A percentile compares a stretch with the other conserved stretches of the same genome.
phyloP scores from a whole-genome alignment of 2,888 invertebrate genomes.

The Drosophila stalkeri region DNA sequence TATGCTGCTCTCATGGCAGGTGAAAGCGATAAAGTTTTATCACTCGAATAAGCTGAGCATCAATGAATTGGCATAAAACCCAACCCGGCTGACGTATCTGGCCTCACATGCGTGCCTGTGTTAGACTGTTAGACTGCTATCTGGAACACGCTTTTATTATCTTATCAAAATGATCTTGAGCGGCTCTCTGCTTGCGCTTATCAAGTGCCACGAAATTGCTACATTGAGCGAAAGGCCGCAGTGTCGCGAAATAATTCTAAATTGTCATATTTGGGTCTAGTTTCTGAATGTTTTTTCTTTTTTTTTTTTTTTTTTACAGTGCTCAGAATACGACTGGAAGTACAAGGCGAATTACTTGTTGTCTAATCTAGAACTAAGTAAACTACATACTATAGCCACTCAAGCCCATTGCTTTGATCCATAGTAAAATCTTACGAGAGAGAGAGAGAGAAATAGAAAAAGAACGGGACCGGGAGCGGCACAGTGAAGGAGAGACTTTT shows the following conservation, averaged over 20 bases:
- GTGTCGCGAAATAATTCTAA: too few species aligned
- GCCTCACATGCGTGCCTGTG: not conserved
- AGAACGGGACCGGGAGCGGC: not conserved
- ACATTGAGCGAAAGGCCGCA: conserved; percentile 43
- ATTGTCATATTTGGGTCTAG: not conserved
- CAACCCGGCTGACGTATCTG: conserved; percentile 1
- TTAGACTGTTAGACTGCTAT: conserved; percentile 24
- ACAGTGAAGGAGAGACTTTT: conserved; percentile 4
- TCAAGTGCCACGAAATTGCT: conserved; percentile 9
- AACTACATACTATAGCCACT: conserved; percentile 18
- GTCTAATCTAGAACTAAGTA: conserved; percentile 59
- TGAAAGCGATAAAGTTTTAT: conserved; percentile 19
- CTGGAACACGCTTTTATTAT: conserved; percentile 57
- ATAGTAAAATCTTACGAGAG: conserved; percentile 32
- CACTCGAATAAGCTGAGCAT: conserved; percentile 49
- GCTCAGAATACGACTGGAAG: conserved; percentile 15
- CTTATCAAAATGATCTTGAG: conserved; percentile 78
- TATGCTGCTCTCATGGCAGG: conserved; percentile 6
- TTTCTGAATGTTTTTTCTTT: not conserved
- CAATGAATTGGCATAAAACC: conserved; percentile 60
- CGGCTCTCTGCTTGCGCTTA: conserved; percentile 9
- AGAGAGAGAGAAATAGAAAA: not conserved
- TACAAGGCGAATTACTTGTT: conserved; percentile 30
- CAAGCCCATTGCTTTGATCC: conserved; percentile 25
- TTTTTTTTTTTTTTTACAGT: conserved; percentile 47